These are phyloP conservation scores for Panagrolaimus sp. DNA, from an alignment of 1,140 invertebrate species.

Conservation along the genomic window DNA sequence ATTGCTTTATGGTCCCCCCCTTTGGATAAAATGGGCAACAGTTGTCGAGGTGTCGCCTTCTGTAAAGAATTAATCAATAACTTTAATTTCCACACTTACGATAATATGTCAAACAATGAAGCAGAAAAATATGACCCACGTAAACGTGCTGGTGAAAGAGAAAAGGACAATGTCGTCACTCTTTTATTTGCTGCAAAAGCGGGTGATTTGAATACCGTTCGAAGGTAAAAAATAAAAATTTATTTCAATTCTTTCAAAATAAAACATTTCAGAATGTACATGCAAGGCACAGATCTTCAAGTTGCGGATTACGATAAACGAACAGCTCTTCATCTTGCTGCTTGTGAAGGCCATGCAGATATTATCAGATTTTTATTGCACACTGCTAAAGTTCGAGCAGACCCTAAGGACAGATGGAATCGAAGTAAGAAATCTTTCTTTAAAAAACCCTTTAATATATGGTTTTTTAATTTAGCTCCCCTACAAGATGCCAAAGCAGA, in stretches of 20 bases:
- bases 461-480: conserved; percentile 57
- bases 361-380: conserved; percentile 84
- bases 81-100: conserved; percentile 50
- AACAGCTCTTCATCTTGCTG: conserved; percentile 49
- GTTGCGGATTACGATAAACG: conserved; percentile 64
- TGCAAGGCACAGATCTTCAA: conserved; percentile 29
- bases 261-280: conserved; percentile 55
- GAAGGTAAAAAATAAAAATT: conserved; percentile 61
- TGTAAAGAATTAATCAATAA: conserved; percentile 64
- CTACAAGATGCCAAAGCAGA: conserved; percentile 31
- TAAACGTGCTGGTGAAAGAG: conserved; percentile 81
- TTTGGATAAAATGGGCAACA: conserved; percentile 79
- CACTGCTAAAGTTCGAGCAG: conserved; percentile 61
- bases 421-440: too few species aligned
- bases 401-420: conserved; percentile 70
- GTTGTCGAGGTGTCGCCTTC: conserved; percentile 81
- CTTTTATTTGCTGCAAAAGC: conserved; percentile 83
- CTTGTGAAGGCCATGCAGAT: conserved; percentile 73
- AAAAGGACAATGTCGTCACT: conserved; percentile 69
- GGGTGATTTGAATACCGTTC: conserved; percentile 81
- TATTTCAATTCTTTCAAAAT: too few species aligned
- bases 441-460: too few species aligned
- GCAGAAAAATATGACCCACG: conserved; percentile 80
- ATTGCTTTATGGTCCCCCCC: conserved; percentile 89
- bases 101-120: conserved; percentile 72